Evolutionary conservation across 2,113 vertebrate species (phyloP).

Genomic region (Rattus rattus): DNA sequence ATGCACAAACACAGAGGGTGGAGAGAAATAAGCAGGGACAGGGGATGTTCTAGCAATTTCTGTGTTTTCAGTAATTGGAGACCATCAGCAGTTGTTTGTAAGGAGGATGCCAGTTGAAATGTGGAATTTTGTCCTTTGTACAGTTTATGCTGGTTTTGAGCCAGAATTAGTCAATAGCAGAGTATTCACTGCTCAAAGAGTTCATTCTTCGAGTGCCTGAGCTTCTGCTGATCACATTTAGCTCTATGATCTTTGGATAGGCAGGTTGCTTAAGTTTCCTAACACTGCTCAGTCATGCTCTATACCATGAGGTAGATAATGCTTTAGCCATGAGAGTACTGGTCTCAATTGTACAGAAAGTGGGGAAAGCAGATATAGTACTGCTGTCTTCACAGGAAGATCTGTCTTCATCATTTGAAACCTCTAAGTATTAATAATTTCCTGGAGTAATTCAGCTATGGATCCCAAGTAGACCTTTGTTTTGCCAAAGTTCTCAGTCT

Average conservation of each 20-base stretch:
- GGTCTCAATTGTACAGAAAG: background rate
- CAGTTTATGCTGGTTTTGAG: background rate
- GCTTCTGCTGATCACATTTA: background rate
- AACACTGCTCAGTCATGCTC: background rate
- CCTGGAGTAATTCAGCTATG: background rate
- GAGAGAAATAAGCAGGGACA: background rate
- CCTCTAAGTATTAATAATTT: background rate
- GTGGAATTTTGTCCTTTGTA: background rate
- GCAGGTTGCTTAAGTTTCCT: background rate
- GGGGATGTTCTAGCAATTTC: background rate
- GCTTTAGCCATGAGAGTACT: background rate
- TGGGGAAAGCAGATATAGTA: background rate
- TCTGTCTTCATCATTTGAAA: background rate
- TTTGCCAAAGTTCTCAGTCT: background rate
- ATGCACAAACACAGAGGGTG: background rate
- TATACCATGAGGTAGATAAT: too few species aligned
- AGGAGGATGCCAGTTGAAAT: background rate
- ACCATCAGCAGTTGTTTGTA: background rate
- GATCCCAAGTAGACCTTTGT: background rate
- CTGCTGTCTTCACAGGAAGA: background rate
- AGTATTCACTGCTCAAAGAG: background rate
- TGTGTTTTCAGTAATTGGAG: background rate
- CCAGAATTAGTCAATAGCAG: background rate
- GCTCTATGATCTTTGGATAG: background rate
- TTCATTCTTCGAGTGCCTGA: background rate